These are phyloP conservation scores for Melinaea menophilus DNA, from an alignment of 2,888 invertebrate genomes.

Conservation along the genomic window DNA sequence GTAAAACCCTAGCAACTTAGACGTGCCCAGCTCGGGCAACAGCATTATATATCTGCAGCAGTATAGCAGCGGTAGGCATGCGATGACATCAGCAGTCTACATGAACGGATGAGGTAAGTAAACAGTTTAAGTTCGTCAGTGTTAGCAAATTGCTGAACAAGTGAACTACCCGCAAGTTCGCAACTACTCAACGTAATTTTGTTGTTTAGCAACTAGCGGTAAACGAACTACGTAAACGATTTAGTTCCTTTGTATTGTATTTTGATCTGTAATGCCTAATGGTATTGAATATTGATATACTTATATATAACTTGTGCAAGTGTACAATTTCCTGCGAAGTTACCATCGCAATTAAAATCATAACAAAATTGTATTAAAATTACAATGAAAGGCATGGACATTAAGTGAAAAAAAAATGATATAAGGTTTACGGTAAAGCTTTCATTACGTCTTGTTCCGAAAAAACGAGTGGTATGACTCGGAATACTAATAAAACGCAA, in stretches of 20 bases:
- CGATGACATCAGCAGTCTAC: conserved; percentile 2
- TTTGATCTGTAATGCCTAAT: neutral
- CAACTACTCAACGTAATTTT: conserved; percentile 7
- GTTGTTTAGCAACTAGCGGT: conserved; percentile 2
- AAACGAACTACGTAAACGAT: neutral
- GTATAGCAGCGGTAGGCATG: neutral
- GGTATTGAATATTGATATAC: neutral
- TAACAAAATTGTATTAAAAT: too few relatives aligned
- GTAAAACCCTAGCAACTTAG: too few relatives aligned
- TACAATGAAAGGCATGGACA: too few relatives aligned
- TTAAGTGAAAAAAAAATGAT: too few relatives aligned
- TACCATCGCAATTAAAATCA: too few relatives aligned
- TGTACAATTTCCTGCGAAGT: too few relatives aligned
- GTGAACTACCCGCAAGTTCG: conserved; percentile 6
- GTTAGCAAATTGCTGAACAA: conserved; percentile 5
- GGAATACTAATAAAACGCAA: too few relatives aligned
- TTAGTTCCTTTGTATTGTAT: neutral
- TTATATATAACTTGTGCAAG: too few relatives aligned
- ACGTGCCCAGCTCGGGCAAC: too few relatives aligned
- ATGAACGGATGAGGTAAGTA: conserved; percentile 2
- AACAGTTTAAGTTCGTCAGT: conserved; percentile 7
- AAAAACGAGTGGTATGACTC: too few relatives aligned
- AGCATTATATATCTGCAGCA: neutral
- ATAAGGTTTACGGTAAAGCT: too few relatives aligned
- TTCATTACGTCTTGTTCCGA: too few relatives aligned